phyloP scores from a whole-genome alignment of 2,888 invertebrate genomes.

The Caenorhabditis drosophilae region DNA sequence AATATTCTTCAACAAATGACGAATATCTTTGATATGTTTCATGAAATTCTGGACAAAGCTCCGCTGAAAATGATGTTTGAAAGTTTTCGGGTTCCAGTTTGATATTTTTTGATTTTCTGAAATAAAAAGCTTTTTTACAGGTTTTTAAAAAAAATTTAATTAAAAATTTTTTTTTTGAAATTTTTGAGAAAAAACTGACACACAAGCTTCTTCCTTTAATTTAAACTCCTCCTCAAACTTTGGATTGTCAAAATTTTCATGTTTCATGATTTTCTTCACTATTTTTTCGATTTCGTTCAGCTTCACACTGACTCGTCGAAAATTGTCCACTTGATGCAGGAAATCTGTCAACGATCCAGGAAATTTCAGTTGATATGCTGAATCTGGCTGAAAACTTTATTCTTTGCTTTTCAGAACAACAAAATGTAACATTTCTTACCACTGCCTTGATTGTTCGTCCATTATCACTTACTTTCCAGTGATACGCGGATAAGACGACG shows the following conservation, averaged over 20 bases:
- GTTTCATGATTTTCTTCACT: slow-evolving; percentile 5
- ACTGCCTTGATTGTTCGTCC: slow-evolving; percentile 48
- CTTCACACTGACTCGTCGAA: too few species aligned
- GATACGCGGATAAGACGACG: slow-evolving; percentile 25
- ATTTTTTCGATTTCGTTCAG: slow-evolving; percentile 17
- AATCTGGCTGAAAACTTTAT: slow-evolving; percentile 22
- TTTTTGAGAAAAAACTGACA: slow-evolving; percentile 27
- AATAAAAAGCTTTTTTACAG: too few species aligned
- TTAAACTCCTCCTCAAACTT: slow-evolving; percentile 47
- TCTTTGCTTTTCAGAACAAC: too few species aligned
- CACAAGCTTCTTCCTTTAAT: slow-evolving; percentile 40
- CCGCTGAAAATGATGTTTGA: slow-evolving; percentile 35
- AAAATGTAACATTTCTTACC: slow-evolving; percentile 15
- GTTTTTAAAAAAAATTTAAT: not conserved
- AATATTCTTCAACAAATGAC: slow-evolving; percentile 35
- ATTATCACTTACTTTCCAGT: slow-evolving; percentile 45
- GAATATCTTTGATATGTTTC: slow-evolving; percentile 28
- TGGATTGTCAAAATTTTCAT: slow-evolving; percentile 44
- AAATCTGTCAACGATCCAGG: slow-evolving; percentile 43
- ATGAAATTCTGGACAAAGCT: slow-evolving; percentile 44
- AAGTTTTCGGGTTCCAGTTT: slow-evolving; percentile 30
- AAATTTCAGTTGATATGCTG: slow-evolving; percentile 30
- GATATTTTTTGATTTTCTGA: slow-evolving; percentile 26
- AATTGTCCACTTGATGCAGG: slow-evolving; percentile 36
- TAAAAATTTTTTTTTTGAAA: slow-evolving; percentile 10